phyloP scores from a whole-genome alignment of 2,113 vertebrate genomes.

The Saimiri boliviensis region DNA sequence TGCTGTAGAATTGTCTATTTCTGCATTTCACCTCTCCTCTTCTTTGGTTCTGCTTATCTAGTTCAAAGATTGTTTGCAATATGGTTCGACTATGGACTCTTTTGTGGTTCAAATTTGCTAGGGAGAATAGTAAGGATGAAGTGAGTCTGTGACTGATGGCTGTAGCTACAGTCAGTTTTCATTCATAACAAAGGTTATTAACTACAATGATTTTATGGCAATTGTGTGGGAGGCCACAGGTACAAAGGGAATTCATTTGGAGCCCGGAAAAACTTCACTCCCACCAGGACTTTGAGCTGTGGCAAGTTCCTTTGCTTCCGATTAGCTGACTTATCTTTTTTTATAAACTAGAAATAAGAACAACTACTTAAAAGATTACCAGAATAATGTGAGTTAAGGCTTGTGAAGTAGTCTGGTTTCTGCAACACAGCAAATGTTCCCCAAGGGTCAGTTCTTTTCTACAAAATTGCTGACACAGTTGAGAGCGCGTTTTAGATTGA shows the following conservation, averaged over 20 bases:
- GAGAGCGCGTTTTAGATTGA: neutral
- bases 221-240: rapidly evolving
- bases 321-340: neutral
- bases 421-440: neutral
- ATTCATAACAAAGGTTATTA: neutral
- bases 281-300: neutral
- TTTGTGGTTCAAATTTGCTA: no score
- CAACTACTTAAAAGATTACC: neutral
- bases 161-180: neutral
- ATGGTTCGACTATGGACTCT: no score
- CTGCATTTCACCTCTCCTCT: neutral
- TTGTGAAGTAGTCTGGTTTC: neutral
- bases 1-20: neutral
- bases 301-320: neutral
- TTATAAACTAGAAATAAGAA: neutral
- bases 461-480: neutral
- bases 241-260: neutral
- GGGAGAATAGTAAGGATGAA: no score
- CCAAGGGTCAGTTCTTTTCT: neutral
- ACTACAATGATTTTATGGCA: neutral
- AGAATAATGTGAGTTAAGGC: neutral
- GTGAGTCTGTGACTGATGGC: no score
- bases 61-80: neutral
- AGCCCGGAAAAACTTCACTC: neutral
- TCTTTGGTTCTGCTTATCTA: neutral